These are phyloP conservation scores for Temnopleurus reevesii DNA, from an alignment of 53 echinoderm and acorn worm species.

Conservation along the genomic window DNA sequence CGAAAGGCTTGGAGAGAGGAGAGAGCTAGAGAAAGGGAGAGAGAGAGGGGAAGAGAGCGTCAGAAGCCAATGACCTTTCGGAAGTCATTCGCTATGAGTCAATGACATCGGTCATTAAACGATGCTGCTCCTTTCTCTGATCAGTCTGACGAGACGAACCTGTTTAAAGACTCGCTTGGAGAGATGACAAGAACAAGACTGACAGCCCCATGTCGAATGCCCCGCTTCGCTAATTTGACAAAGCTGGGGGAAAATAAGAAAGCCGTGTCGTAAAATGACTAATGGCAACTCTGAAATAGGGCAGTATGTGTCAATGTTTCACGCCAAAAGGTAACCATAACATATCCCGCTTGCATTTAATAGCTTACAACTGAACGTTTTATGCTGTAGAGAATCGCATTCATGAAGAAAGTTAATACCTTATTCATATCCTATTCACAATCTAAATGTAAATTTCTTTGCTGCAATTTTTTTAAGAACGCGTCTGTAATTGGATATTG, in stretches of 20 bases:
- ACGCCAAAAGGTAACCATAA: not conserved
- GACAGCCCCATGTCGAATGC: slow-evolving; percentile 7
- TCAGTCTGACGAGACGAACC: not conserved
- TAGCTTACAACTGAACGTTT: not conserved
- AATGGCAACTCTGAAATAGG: not conserved
- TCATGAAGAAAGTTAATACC: not conserved
- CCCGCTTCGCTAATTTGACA: slow-evolving; percentile 14
- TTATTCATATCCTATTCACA: not conserved
- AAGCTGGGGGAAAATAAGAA: slow-evolving; percentile 1
- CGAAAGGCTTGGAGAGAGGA: not conserved
- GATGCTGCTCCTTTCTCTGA: not conserved
- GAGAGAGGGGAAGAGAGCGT: not conserved
- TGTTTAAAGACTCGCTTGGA: slow-evolving; percentile 24
- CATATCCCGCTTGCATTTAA: not conserved
- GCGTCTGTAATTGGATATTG: not conserved
- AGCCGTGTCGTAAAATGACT: not conserved
- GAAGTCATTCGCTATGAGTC: slow-evolving; percentile 49
- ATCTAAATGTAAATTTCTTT: not conserved
- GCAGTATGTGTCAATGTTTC: not conserved
- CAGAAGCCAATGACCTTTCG: slow-evolving; percentile 44
- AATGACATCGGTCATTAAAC: slow-evolving; percentile 40
- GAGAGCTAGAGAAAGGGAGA: no score
- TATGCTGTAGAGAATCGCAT: not conserved
- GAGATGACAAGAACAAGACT: slow-evolving; percentile 19
- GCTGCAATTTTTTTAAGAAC: not conserved